Evolutionary conservation across 2,888 invertebrate species (phyloP).

Genomic region (Patella pellucida): DNA sequence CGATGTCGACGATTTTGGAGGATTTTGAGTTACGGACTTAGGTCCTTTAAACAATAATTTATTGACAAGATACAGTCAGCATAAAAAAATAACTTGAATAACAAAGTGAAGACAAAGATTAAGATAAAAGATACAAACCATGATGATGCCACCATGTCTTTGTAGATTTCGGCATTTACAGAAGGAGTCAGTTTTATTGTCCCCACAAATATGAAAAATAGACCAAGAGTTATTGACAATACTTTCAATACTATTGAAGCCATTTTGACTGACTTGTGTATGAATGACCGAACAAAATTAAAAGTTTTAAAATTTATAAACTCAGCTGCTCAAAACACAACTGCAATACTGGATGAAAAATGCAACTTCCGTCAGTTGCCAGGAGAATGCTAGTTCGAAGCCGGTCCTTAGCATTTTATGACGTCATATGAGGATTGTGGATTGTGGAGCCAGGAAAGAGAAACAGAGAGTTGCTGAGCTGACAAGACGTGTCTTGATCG

Average conservation of each 20-base stretch:
- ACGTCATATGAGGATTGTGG: too few relatives aligned
- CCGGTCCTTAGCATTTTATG: too few relatives aligned
- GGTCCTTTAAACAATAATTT: too few relatives aligned
- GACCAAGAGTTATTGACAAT: constrained; percentile 89
- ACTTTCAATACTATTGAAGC: constrained; percentile 83
- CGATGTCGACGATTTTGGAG: too few relatives aligned
- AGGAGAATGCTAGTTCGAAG: too few relatives aligned
- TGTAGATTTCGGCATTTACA: constrained; percentile 94
- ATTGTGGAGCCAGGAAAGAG: too few relatives aligned
- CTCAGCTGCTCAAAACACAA: background rate
- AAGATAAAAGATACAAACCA: constrained; percentile 74
- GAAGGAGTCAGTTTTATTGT: constrained; percentile 91
- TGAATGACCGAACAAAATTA: background rate
- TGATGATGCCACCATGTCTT: constrained; percentile 98
- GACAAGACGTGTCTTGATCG: too few relatives aligned
- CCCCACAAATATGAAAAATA: constrained; percentile 96
- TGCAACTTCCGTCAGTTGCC: constrained; percentile 20
- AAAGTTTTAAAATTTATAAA: background rate
- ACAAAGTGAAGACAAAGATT: background rate
- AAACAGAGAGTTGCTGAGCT: too few relatives aligned
- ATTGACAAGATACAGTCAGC: too few relatives aligned
- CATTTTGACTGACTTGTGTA: constrained; percentile 31
- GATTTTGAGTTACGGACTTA: too few relatives aligned
- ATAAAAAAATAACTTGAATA: too few relatives aligned
- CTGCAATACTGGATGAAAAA: too few relatives aligned